Evolutionary conservation across 2,113 vertebrate genomes (phyloP).

Genomic region (Sylvicapra grimmia): DNA sequence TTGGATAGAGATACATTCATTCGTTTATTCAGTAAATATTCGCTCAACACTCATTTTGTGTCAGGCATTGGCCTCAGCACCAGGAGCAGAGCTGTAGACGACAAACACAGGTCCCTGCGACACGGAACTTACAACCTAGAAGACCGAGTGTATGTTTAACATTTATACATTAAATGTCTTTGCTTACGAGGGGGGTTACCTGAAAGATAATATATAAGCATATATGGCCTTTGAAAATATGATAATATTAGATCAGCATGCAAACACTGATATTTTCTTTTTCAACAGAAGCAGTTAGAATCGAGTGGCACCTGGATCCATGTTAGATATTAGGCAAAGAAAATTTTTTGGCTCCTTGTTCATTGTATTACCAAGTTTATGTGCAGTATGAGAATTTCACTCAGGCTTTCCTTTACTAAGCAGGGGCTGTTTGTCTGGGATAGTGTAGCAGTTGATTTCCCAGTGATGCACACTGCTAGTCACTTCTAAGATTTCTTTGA

Average conservation of each 20-base stretch:
- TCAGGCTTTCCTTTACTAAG: background rate
- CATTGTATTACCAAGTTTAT: background rate
- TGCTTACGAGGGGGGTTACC: background rate
- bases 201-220: background rate
- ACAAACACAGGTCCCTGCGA: background rate
- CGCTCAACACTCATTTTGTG: background rate
- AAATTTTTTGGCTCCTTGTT: background rate
- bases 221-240: background rate
- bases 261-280: background rate
- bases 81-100: background rate
- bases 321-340: background rate
- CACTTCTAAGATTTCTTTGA: background rate
- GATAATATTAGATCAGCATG: background rate
- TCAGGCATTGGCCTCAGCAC: background rate
- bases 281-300: background rate
- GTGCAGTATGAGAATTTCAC: background rate
- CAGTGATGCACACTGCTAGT: background rate
- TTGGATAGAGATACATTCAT: background rate
- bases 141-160: background rate
- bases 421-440: background rate
- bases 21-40: background rate
- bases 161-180: background rate
- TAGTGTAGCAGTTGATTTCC: background rate
- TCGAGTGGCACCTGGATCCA: background rate
- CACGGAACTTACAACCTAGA: background rate